Evolutionary conservation across 2,797 vertebrate genomes (phyloP).

Genomic region (Ctenochaetus hawaiiensis): DNA sequence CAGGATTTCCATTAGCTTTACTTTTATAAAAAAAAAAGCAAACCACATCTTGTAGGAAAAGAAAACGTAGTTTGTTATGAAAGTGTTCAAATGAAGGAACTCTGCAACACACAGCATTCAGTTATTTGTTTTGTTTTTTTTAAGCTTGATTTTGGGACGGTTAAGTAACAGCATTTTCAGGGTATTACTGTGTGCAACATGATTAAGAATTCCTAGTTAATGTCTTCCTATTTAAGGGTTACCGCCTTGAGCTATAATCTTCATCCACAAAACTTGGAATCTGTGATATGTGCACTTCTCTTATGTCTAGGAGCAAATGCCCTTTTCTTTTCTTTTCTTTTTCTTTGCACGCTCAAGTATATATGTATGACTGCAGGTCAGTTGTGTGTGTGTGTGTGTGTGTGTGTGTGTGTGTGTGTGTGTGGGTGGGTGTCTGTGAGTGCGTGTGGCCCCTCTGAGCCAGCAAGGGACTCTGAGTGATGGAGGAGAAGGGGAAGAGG

Average conservation of each 20-base stretch:
- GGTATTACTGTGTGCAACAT: too few relatives aligned
- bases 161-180: too few relatives aligned
- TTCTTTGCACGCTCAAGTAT: constrained; percentile 35
- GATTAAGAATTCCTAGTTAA: too few relatives aligned
- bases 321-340: not conserved
- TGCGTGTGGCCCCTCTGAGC: constrained; percentile 32
- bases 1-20: not conserved
- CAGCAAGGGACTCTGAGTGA: constrained; percentile 58
- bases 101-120: too few relatives aligned
- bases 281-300: not conserved
- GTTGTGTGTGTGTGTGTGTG: not conserved
- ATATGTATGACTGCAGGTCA: constrained; percentile 19
- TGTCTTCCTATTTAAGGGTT: too few relatives aligned
- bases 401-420: constrained; percentile 2
- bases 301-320: constrained; percentile 2
- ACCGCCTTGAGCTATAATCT: constrained; percentile 15
- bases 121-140: too few relatives aligned
- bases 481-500: constrained; percentile 68
- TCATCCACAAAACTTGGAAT: constrained; percentile 13
- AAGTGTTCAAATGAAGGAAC: too few relatives aligned
- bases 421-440: constrained; percentile 24
- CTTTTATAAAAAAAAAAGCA: constrained; percentile 2
- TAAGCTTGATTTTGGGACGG: too few relatives aligned
- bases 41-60: constrained; percentile 5
- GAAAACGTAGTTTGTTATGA: constrained; percentile 10